Evolutionary conservation across 1,140 invertebrate genomes (phyloP).

Genomic region (Cydia amplana): DNA sequence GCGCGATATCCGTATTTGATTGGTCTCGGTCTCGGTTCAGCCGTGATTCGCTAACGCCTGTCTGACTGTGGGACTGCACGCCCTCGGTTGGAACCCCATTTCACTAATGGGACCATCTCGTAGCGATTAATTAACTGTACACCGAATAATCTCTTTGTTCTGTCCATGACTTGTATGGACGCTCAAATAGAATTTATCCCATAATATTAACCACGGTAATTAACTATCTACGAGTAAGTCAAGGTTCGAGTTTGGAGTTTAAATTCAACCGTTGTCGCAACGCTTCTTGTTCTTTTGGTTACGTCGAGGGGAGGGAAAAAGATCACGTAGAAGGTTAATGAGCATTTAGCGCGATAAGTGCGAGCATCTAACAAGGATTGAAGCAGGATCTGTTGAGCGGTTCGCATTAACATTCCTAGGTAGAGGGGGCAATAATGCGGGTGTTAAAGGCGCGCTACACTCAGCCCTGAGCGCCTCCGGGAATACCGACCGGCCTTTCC

Average conservation of each 20-base stretch:
- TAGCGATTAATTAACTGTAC: slow-evolving; percentile 60
- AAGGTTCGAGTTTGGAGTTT: slow-evolving; percentile 1
- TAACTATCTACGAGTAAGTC: slow-evolving; percentile 4
- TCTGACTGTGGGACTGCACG: slow-evolving; percentile 39
- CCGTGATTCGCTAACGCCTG: slow-evolving; percentile 41
- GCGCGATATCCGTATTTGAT: slow-evolving; percentile 36
- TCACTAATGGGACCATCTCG: slow-evolving; percentile 55
- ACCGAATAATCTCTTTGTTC: slow-evolving; percentile 58
- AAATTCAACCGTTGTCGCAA: neutral
- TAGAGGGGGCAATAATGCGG: slow-evolving; percentile 49
- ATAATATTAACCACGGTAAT: slow-evolving; percentile 22
- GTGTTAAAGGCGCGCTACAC: slow-evolving; percentile 47
- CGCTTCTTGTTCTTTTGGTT: slow-evolving; percentile 2
- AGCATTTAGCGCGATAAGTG: slow-evolving; percentile 48
- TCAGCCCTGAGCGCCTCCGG: slow-evolving; percentile 38
- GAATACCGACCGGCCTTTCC: slow-evolving; percentile 39
- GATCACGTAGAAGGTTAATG: slow-evolving; percentile 51
- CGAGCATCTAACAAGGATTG: slow-evolving; percentile 46
- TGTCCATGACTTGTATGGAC: slow-evolving; percentile 40
- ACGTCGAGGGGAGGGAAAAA: slow-evolving; percentile 33
- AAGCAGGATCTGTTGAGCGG: slow-evolving; percentile 44
- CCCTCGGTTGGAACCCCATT: slow-evolving; percentile 44
- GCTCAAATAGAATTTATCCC: slow-evolving; percentile 36
- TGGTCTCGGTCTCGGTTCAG: slow-evolving; percentile 37
- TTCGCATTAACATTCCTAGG: slow-evolving; percentile 48